Evolutionary conservation across 2,113 vertebrate genomes (phyloP).

Genomic region (Haemorhous mexicanus): DNA sequence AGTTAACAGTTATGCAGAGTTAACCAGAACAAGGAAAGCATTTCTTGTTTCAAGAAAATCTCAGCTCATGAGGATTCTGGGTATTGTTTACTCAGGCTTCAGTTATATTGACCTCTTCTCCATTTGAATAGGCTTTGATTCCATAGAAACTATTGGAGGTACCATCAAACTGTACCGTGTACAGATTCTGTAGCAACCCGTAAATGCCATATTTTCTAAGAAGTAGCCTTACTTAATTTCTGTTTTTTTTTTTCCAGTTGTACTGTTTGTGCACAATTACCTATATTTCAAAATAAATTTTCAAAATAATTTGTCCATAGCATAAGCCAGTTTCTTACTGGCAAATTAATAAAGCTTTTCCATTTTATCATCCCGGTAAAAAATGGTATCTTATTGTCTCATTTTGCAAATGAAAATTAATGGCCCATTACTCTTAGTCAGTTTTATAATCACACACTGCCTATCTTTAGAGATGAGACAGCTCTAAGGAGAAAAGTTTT

Average conservation of each 20-base stretch:
- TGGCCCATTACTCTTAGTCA: constrained; percentile 73
- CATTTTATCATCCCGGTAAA: constrained; percentile 28
- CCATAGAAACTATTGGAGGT: not conserved
- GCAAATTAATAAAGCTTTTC: constrained; percentile 64
- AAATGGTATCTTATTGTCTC: constrained; percentile 60
- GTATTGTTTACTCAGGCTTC: not conserved
- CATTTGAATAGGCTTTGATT: not conserved
- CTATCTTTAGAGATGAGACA: constrained; percentile 52
- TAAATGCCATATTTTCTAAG: not conserved
- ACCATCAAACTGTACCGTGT: not conserved
- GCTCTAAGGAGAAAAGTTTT: not conserved
- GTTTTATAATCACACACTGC: constrained; percentile 46
- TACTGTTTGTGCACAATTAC: constrained; percentile 27
- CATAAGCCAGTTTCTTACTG: constrained; percentile 55
- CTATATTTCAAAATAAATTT: not conserved
- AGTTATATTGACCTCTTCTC: not conserved
- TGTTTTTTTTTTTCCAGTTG: constrained; percentile 10
- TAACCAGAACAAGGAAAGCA: not conserved
- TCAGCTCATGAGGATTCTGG: not conserved
- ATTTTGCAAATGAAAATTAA: constrained; percentile 71
- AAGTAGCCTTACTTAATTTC: not conserved
- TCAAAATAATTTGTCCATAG: constrained; percentile 36
- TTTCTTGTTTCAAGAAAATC: not conserved
- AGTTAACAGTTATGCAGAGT: not conserved
- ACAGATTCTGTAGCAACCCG: not conserved